These are phyloP conservation scores for Bombus superbus DNA, from an alignment of 1,140 invertebrate genomes.

Conservation along the genomic window DNA sequence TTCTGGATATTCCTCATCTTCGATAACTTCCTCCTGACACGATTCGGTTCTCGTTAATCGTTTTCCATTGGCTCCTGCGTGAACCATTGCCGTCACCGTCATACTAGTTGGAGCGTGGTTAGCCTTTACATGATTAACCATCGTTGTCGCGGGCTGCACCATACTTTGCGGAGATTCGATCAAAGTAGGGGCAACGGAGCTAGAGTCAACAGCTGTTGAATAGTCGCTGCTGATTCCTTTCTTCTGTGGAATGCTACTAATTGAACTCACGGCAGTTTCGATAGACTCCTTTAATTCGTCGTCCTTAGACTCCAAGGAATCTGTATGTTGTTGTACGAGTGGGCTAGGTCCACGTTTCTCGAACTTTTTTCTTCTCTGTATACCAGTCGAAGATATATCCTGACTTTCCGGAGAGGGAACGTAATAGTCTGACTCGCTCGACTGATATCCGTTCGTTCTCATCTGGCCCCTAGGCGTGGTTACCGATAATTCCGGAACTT, in stretches of 20 bases:
- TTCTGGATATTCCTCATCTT: slow-evolving; percentile 76
- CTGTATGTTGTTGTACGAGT: slow-evolving; percentile 82
- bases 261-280: slow-evolving; percentile 85
- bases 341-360: slow-evolving; percentile 75
- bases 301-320: slow-evolving; percentile 84
- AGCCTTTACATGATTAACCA: slow-evolving; percentile 73
- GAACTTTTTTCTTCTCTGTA: slow-evolving; percentile 70
- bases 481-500: slow-evolving; percentile 78
- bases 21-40: slow-evolving; percentile 75
- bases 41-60: slow-evolving; percentile 75
- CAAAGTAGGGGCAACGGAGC: slow-evolving; percentile 65
- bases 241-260: slow-evolving; percentile 79
- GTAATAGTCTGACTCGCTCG: slow-evolving; percentile 77
- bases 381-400: slow-evolving; percentile 62
- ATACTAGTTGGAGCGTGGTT: slow-evolving; percentile 74
- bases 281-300: slow-evolving; percentile 85
- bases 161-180: slow-evolving; percentile 72
- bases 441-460: slow-evolving; percentile 75
- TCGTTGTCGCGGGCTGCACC: slow-evolving; percentile 59
- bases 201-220: slow-evolving; percentile 75
- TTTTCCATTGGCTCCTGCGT: slow-evolving; percentile 74
- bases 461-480: slow-evolving; percentile 77
- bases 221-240: slow-evolving; percentile 78
- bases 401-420: slow-evolving; percentile 71
- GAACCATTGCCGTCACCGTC: slow-evolving; percentile 77